Conservation (phyloP, 2,797 vertebrate species). For the Hemibagrus guttatus region DNA sequence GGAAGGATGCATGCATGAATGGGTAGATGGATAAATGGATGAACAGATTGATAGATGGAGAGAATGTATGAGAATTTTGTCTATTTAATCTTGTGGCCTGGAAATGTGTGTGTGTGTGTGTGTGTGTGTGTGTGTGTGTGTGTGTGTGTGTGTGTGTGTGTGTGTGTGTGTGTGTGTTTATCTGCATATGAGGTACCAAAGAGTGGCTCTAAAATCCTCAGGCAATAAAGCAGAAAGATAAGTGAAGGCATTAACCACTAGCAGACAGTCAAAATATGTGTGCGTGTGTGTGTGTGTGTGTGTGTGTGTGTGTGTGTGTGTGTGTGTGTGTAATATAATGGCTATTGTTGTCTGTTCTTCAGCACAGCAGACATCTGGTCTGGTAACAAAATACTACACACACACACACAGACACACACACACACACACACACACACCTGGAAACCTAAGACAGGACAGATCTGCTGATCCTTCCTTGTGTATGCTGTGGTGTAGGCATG, state of each 20-base stretch:
- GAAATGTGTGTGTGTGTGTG: conserved; percentile 21
- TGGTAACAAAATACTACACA: conserved; percentile 53
- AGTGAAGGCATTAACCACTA: conserved; percentile 52
- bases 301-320: conserved; percentile 26
- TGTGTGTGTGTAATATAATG: conserved; percentile 24
- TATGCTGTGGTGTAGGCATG: conserved; percentile 61
- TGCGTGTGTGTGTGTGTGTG: conserved; percentile 20
- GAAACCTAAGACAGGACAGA: conserved; percentile 44
- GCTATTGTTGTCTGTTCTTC: conserved; percentile 40
- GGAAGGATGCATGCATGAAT: background rate
- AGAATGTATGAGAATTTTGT: background rate
- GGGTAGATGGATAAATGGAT: background rate
- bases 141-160: background rate
- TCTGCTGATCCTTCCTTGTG: conserved; percentile 53
- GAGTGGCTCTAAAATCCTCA: conserved; percentile 14
- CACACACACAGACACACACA: conserved; percentile 31
- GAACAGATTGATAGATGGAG: background rate
- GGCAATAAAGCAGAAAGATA: conserved; percentile 64
- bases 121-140: conserved; percentile 27
- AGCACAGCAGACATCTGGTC: conserved; percentile 67
- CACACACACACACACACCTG: conserved; percentile 39
- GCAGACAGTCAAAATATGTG: conserved; percentile 35
- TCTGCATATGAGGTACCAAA: background rate
- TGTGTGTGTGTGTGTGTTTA: conserved; percentile 18
- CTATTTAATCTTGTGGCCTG: background rate